Percentiles rank a stretch among this genome's conserved stretches.
Conservation (phyloP, 2,888 invertebrate species). For the Limenitis arthemis region DNA sequence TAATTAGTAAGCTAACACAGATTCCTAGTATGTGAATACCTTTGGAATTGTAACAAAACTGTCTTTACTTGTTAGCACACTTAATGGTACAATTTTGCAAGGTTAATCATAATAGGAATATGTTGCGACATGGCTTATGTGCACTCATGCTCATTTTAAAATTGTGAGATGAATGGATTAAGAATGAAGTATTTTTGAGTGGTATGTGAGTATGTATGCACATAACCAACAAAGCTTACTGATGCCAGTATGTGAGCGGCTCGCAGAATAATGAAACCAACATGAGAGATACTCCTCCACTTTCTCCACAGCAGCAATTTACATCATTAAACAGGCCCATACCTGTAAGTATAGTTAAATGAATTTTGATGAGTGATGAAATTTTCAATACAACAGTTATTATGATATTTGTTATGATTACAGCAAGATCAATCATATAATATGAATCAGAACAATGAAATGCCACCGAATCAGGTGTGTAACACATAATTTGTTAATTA, state of each 20-base stretch:
- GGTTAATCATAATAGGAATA: slow-evolving; percentile 51
- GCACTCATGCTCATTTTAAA: slow-evolving; percentile 15
- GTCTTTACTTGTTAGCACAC: neutral
- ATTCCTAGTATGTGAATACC: slow-evolving; percentile 48
- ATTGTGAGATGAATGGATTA: slow-evolving; percentile 15
- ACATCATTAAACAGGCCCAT: neutral
- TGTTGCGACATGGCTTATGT: slow-evolving; percentile 48
- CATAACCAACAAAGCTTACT: slow-evolving; percentile 45
- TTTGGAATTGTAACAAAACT: slow-evolving; percentile 45
- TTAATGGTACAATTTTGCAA: slow-evolving; percentile 48
- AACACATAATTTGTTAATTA: neutral
- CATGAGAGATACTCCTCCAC: slow-evolving; percentile 13
- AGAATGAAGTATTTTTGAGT: neutral
- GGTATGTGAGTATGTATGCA: slow-evolving; percentile 32
- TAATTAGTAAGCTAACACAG: slow-evolving; percentile 51
- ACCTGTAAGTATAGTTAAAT: slow-evolving; percentile 11
- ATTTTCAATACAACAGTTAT: neutral
- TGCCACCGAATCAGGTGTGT: neutral
- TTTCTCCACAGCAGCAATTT: slow-evolving; percentile 4
- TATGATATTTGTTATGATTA: neutral
- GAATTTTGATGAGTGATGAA: neutral
- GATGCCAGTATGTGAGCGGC: slow-evolving; percentile 37
- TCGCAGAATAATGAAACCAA: slow-evolving; percentile 16
- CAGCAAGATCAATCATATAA: neutral
- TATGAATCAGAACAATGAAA: neutral